These are phyloP conservation scores for Poecilia picta DNA, from an alignment of 2,797 vertebrate genomes.

Conservation along the genomic window DNA sequence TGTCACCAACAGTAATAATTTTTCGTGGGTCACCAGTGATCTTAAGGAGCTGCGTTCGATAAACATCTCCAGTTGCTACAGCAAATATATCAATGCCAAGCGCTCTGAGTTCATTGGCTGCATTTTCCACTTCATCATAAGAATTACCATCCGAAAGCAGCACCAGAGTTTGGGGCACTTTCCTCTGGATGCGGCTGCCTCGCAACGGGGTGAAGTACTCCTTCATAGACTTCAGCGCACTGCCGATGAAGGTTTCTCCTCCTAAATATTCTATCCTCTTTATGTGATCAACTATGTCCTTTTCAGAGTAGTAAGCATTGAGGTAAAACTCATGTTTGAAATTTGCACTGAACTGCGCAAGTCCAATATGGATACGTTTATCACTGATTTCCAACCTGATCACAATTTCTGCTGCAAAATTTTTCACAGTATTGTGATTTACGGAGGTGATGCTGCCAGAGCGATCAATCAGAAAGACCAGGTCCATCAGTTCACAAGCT, in stretches of 20 bases:
- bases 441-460: constrained; percentile 68
- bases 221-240: constrained; percentile 59
- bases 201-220: constrained; percentile 66
- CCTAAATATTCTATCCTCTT: background rate
- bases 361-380: constrained; percentile 68
- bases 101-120: constrained; percentile 59
- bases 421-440: constrained; percentile 68
- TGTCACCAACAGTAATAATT: constrained; percentile 62
- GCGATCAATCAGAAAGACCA: constrained; percentile 84
- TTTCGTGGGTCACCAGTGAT: constrained; percentile 65
- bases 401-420: constrained; percentile 72
- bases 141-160: constrained; percentile 81
- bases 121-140: constrained; percentile 56
- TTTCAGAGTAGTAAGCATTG: constrained; percentile 38
- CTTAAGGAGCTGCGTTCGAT: constrained; percentile 66
- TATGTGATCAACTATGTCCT: constrained; percentile 59
- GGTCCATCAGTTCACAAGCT: constrained; percentile 78
- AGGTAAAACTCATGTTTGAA: constrained; percentile 77
- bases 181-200: constrained; percentile 38
- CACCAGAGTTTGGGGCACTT: constrained; percentile 75
- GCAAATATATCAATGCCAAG: constrained; percentile 69
- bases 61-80: constrained; percentile 69
- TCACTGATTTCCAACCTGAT: constrained; percentile 62
- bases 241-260: constrained; percentile 58
- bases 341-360: constrained; percentile 78